Evolutionary conservation across 2,888 invertebrate species (phyloP).

Genomic region (Heliothis peltigera): DNA sequence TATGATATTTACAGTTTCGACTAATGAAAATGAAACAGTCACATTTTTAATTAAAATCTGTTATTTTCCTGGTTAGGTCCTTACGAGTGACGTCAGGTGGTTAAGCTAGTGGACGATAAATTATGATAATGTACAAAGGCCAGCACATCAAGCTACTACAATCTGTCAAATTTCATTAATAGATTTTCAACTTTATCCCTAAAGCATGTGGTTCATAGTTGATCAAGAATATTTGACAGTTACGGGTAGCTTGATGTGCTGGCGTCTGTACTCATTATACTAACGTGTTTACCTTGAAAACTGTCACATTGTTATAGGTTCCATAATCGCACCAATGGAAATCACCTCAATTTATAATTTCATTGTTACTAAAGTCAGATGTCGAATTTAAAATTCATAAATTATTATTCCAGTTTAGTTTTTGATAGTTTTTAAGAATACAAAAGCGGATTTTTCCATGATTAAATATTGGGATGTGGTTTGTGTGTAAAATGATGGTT

Average conservation of each 20-base stretch:
- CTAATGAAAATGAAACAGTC: not conserved
- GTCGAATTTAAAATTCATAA: constrained; percentile 2
- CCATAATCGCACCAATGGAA: constrained; percentile 3
- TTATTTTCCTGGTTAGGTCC: not conserved
- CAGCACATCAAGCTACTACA: no score
- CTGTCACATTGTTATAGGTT: constrained; percentile 18
- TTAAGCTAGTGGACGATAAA: constrained; percentile 19
- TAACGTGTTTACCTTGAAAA: constrained; percentile 45
- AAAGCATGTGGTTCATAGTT: no score
- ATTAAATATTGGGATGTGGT: no score
- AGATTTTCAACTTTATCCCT: no score
- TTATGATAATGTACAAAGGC: no score
- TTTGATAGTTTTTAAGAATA: not conserved
- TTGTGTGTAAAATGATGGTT: no score
- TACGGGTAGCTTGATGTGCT: no score
- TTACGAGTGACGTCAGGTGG: not conserved
- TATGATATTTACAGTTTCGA: not conserved
- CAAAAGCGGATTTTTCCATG: not conserved
- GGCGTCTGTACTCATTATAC: constrained; percentile 13
- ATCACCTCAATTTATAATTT: constrained; percentile 11
- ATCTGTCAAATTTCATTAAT: no score
- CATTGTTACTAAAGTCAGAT: constrained; percentile 19
- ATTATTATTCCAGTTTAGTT: constrained; percentile 1
- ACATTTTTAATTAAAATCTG: not conserved
- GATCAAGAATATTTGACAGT: no score